Base-by-base conservation (phyloP, 2,113 vertebrate genomes). In the Thamnaconus septentrionalis region DNA sequence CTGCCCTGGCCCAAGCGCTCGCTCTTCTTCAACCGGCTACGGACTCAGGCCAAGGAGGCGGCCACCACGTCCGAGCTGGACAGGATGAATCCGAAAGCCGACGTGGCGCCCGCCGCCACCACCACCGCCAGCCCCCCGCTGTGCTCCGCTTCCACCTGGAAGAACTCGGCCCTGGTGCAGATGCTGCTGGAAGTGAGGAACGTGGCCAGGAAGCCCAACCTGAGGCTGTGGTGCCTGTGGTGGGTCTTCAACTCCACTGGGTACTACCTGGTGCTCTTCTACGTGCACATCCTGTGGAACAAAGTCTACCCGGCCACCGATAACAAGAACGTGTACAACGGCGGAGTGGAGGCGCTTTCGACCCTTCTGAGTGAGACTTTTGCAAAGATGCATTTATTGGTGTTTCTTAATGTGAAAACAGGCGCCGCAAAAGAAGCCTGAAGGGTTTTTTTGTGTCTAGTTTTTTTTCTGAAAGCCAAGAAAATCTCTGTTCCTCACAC, bases 181-280 rank as follows among this genome's bases (percentile, higher is more conserved):
- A 94, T 96, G 94, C 77, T 96, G 70, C 51, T 64, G 49, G 94
- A 97, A 85, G 59, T 97, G 52, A 76, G 66, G 40, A 49, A 44
- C 0, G 63, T 91, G 9, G 46, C 81, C 18, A 75, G 1, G 66
- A 86, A 74, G 47, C 94, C 95, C 0, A 94, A 82, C 78, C 89
- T 98, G 49, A 92, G 93, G 40, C 92, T 98, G 53, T 99, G 97
- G 97, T 98, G 88, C 50, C 69, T 97, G 58, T 99, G 97, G 97
- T 99, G 97, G 97, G 10, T 98, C 61, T 94, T 96, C 80, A 98
- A 93, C 91, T 98, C 96, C 0, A 89, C 95, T 0, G 96, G 96
- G 18, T 99, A 99, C 87, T 99, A 99, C 84, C 83, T 99, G 85
- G 80, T 98, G 59, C 70, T 96, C 43, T 98, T 95, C 87, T 96